Evolutionary conservation across 2,113 vertebrate species (phyloP).

Genomic region (Morphnarchus princeps): DNA sequence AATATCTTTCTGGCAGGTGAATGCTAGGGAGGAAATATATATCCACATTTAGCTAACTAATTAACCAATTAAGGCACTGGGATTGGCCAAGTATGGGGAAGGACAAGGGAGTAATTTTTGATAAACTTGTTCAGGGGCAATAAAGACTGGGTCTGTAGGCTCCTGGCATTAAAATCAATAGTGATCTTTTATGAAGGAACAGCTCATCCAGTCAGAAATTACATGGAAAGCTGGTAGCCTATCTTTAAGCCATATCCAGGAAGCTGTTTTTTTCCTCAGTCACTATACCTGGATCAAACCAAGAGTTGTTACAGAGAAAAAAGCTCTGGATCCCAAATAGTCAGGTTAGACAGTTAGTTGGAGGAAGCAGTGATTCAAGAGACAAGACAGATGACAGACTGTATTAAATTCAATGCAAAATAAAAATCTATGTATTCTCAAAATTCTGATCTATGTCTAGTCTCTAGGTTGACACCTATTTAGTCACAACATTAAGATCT

Average conservation of each 20-base stretch:
- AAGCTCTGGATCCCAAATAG: neutral
- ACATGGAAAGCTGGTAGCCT: neutral
- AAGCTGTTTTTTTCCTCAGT: neutral
- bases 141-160: neutral
- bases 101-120: neutral
- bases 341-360: neutral
- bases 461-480: neutral
- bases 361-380: neutral
- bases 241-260: neutral
- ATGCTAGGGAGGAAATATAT: neutral
- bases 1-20: neutral
- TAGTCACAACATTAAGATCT: neutral
- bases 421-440: neutral
- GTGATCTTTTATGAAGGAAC: neutral
- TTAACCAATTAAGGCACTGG: neutral
- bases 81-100: neutral
- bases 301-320: neutral
- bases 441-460: neutral
- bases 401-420: neutral
- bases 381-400: neutral
- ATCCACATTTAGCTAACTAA: neutral
- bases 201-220: neutral
- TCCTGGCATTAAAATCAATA: neutral
- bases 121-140: neutral
- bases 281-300: neutral